A percentile compares a stretch with the other conserved stretches of the same genome.
phyloP scores from a whole-genome alignment of 2,113 vertebrate genomes.

The Zootoca vivipara region DNA sequence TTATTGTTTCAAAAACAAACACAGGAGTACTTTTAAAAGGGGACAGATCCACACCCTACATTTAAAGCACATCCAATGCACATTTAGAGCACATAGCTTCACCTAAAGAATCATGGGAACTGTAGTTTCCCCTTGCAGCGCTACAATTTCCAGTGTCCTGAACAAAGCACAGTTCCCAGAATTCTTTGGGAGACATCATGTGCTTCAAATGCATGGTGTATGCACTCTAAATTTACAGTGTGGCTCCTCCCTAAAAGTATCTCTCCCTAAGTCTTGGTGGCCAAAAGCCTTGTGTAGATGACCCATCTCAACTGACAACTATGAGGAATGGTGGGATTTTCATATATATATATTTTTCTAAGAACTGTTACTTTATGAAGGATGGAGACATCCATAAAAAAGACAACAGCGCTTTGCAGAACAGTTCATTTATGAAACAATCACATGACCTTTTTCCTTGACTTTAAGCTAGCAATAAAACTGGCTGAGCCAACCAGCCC shows the following conservation, averaged over 20 bases:
- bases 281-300: neutral
- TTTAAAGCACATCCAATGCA: too few relatives aligned
- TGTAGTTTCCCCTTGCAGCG: too few relatives aligned
- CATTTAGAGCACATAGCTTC: too few relatives aligned
- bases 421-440: conserved; percentile 60
- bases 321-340: conserved; percentile 7
- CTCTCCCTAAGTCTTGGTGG: conserved; percentile 9
- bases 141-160: too few relatives aligned
- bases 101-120: too few relatives aligned
- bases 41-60: too few relatives aligned
- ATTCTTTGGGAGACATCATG: too few relatives aligned
- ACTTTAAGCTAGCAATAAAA: conserved; percentile 71
- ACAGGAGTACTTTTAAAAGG: neutral
- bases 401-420: conserved; percentile 53
- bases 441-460: conserved; percentile 63
- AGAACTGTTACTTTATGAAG: conserved; percentile 14
- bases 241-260: neutral
- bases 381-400: conserved; percentile 43
- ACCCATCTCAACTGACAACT: conserved; percentile 33
- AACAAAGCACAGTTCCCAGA: too few relatives aligned
- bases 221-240: too few relatives aligned
- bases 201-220: too few relatives aligned
- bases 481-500: conserved; percentile 41
- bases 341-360: conserved; percentile 35
- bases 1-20: conserved; percentile 18